Base-by-base conservation (phyloP, 1,140 invertebrate species). In the Pseudobourletiella spinata region DNA sequence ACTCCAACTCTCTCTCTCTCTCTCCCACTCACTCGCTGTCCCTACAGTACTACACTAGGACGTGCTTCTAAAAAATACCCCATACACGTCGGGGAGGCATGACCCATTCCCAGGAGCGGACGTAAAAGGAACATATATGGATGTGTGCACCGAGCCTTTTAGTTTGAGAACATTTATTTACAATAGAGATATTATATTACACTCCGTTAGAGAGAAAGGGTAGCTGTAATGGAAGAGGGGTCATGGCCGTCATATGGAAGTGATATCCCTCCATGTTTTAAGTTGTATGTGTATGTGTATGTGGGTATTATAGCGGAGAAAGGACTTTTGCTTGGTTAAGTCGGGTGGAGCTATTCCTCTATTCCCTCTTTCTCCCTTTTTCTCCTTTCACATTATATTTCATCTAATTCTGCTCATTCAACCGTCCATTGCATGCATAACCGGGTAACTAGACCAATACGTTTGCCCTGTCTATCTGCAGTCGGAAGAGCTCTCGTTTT, bases 351-450 rank as follows among this genome's bases (percentile, higher is more conserved):
- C 32, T 39, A 39, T 39, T 11, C 32, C n/a, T 39, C 8, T 39
- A 39, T n/a, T 39, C 8, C 32, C 32, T 39, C 8, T 39, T 8
- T 39, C 4, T 46, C 6, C 44, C 22, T 18, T 18, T 14, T 46
- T 11, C 22, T 20, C 6, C 44, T 46, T 20, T 46, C 44, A 46
- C 15, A 20, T 46, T 46, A 20, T 46, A 46, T 46, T 46, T 46
- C 44, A 46, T 46, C 6, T 46, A 46, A 46, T 46, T 46, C 6
- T 46, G 44, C 44, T 46, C 44, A 46, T 46, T 46, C 44, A 46
- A 18, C 44, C 18, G 44, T 46, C 6, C 44, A 8, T 18, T 46
- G 8, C 44, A 46, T 46, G 44, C 44, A 46, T 46, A 46, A 46
- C 44, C 44, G 44, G 44, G 44, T 46, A 46, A 46, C 44, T 46